Evolutionary conservation across 1,140 invertebrate species (phyloP).

Genomic region (Caenorhabditis briggsae): DNA sequence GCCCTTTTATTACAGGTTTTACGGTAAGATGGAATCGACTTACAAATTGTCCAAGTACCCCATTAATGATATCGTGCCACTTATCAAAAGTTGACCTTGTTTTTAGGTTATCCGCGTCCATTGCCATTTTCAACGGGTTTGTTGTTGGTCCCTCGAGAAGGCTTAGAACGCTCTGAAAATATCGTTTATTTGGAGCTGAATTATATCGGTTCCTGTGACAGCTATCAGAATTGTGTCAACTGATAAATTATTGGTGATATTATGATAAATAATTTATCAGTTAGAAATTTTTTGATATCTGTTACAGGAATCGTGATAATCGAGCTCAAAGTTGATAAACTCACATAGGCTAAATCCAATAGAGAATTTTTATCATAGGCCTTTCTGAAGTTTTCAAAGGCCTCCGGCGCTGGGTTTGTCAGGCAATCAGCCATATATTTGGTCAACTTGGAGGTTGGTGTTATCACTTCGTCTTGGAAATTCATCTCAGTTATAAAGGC

Average conservation of each 20-base stretch:
- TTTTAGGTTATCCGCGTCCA: not conserved
- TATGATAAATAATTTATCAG: too few species aligned
- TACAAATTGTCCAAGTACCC: not conserved
- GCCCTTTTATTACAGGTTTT: too few species aligned
- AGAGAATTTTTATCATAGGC: not conserved
- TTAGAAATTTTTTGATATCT: too few species aligned
- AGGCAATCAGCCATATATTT: not conserved
- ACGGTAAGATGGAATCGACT: not conserved
- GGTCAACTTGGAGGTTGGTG: not conserved
- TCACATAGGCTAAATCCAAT: not conserved
- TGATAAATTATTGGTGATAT: too few species aligned
- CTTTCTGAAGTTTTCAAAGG: not conserved
- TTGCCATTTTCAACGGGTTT: not conserved
- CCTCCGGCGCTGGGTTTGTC: not conserved
- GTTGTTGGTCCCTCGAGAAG: not conserved
- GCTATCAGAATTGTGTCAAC: too few species aligned
- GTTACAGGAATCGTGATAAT: too few species aligned
- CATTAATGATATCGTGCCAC: not conserved
- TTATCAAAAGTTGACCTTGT: not conserved
- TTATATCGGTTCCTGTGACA: too few species aligned
- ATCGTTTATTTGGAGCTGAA: too few species aligned
- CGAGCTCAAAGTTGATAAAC: not conserved
- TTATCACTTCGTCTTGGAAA: not conserved
- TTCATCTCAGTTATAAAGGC: not conserved
- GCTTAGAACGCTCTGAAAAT: not conserved